Conservation (phyloP, 1,140 invertebrate genomes). For the Chrysomallon squamiferum region DNA sequence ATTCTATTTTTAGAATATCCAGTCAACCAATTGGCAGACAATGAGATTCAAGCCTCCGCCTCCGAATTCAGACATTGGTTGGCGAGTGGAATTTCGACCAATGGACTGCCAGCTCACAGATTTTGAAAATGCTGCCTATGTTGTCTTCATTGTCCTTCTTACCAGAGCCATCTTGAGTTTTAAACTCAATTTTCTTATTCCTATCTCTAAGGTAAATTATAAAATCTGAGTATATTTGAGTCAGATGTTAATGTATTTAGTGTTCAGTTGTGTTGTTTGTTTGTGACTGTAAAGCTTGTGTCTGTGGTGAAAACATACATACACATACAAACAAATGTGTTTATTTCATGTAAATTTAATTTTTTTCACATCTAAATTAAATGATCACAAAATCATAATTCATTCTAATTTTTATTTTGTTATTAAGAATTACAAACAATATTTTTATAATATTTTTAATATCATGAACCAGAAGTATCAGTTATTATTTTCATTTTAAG, state of each 20-base stretch:
- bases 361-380: too few relatives aligned
- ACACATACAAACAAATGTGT: too few relatives aligned
- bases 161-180: constrained; percentile 97
- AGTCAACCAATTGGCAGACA: constrained; percentile 99
- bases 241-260: neutral
- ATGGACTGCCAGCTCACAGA: constrained; percentile 98
- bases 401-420: too few relatives aligned
- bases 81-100: constrained; percentile 99
- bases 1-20: constrained; percentile 83
- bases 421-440: too few relatives aligned
- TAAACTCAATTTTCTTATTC: constrained; percentile 94
- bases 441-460: too few relatives aligned
- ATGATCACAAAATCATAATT: too few relatives aligned
- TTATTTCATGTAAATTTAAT: too few relatives aligned
- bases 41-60: constrained; percentile 99
- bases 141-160: constrained; percentile 96
- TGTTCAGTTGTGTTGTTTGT: neutral
- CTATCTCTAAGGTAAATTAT: constrained; percentile 88
- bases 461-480: too few relatives aligned
- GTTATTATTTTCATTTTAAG: too few relatives aligned
- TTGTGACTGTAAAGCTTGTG: neutral
- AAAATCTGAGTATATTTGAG: neutral
- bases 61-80: constrained; percentile 80
- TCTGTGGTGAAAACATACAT: neutral
- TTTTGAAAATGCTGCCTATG: constrained; percentile 99